Evolutionary conservation across 2,113 vertebrate species (phyloP), one percentile per base, ranked within the genome.

Genomic region (Zonotrichia leucophrys): DNA sequence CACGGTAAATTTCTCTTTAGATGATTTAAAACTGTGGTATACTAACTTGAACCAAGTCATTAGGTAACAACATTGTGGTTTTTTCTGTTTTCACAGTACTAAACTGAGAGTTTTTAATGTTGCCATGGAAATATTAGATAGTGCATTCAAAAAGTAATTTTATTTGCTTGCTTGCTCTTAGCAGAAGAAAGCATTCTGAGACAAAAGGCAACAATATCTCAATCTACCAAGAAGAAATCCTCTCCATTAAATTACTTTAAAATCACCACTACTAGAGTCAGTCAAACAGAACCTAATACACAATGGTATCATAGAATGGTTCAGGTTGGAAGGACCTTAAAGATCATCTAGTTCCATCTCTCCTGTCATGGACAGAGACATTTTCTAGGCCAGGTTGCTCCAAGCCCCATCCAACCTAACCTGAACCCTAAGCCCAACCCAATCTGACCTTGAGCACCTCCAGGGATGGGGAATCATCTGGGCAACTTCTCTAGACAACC

Each of bases 91-190:
- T 66, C 47, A 90, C 42, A 81, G 37, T 79, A 83, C 49, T 94
- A 78, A 94, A 73, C 16, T 22, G 16, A 7, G 2, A 28, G 27
- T 63, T 92, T 95, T 87, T 50, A 83, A 60, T 74, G 78, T 95
- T 91, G 55, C 87, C 64, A 90, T 90, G 82, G 84, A 59, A 88
- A 86, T 95, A 90, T 47, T 66, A 93, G 74, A 76, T 55, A 67
- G 75, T n/a, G 20, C 22, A 41, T 77, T 85, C 25, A 79, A 83
- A 80, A 83, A 73, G 50, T n/a, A 62, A 33, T 87, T 84, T 92
- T 86, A 85, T 28, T 96, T 67, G 52, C 39, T 77, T 52, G 35
- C 59, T 90, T 89, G 73, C 25, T 89, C 92, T 94, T 74, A 76
- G 17, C 50, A 95, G 78, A 79, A 77, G 52, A 84, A 94, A 92